Conservation (phyloP, 1,140 invertebrate genomes). For the Octopus bimaculoides region DNA sequence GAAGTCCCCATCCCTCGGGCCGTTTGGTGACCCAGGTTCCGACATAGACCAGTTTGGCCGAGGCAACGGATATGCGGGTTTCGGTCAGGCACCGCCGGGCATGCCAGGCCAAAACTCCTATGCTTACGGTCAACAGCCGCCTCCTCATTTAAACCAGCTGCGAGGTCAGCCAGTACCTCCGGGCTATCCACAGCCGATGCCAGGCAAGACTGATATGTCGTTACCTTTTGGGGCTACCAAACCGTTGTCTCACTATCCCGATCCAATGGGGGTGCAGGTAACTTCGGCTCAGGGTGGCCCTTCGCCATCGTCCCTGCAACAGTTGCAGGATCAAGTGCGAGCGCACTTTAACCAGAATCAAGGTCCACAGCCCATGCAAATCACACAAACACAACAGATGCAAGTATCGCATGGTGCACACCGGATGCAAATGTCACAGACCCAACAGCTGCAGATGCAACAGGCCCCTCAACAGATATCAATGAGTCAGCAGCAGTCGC, state of each 20-base stretch:
- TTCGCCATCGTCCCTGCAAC: slow-evolving; percentile 49
- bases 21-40: slow-evolving; percentile 21
- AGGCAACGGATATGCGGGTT: slow-evolving; percentile 20
- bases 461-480: slow-evolving; percentile 66
- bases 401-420: slow-evolving; percentile 48
- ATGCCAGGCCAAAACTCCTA: slow-evolving; percentile 15
- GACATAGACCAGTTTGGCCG: slow-evolving; percentile 10
- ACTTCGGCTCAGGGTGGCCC: slow-evolving; percentile 23
- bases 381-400: slow-evolving; percentile 49
- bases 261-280: slow-evolving; percentile 22
- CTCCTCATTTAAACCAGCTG: slow-evolving; percentile 6
- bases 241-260: slow-evolving; percentile 48
- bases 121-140: background rate
- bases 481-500: slow-evolving; percentile 72
- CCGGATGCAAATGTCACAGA: slow-evolving; percentile 75
- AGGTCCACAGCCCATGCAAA: slow-evolving; percentile 42
- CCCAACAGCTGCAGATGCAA: slow-evolving; percentile 79
- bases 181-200: slow-evolving; percentile 21
- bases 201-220: slow-evolving; percentile 21
- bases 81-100: slow-evolving; percentile 22
- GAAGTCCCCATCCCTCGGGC: slow-evolving; percentile 40
- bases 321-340: slow-evolving; percentile 55
- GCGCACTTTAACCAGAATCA: slow-evolving; percentile 45
- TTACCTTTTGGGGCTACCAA: slow-evolving; percentile 46
- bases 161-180: background rate